Conservation (phyloP, 2,888 invertebrate species). For the Mimachlamys varia region DNA sequence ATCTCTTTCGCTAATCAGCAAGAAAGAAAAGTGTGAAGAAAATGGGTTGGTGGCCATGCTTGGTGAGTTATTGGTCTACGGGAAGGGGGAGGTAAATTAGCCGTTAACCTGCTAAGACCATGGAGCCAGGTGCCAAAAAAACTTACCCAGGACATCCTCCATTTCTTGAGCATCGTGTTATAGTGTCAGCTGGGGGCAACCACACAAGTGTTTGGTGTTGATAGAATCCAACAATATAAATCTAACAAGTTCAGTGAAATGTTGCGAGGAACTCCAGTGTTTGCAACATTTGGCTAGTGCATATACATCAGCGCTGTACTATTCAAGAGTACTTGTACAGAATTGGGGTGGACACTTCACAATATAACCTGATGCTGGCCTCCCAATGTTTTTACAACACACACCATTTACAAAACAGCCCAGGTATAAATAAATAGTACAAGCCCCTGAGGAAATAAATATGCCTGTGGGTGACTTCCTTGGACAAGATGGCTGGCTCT, state of each 20-base stretch:
- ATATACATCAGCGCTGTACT: not conserved
- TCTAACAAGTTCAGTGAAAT: not conserved
- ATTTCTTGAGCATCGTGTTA: constrained; percentile 52
- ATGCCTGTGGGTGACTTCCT: constrained; percentile 31
- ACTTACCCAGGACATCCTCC: constrained; percentile 54
- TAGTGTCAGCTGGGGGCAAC: constrained; percentile 20
- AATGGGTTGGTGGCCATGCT: not conserved
- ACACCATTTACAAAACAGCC: constrained; percentile 39
- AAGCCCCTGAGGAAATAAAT: constrained; percentile 32
- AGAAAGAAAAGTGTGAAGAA: constrained; percentile 4
- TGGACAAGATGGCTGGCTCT: constrained; percentile 45
- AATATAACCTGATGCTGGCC: constrained; percentile 38
- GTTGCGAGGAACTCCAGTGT: not conserved
- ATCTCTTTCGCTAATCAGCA: not conserved
- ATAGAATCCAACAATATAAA: constrained; percentile 22
- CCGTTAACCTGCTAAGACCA: constrained; percentile 20
- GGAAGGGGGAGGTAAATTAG: constrained; percentile 1
- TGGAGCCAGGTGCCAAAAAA: constrained; percentile 17
- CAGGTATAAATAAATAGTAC: constrained; percentile 37
- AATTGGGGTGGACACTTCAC: constrained; percentile 20
- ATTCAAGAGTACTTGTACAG: not conserved
- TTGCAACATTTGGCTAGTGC: not conserved
- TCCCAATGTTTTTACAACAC: constrained; percentile 38
- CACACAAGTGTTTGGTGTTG: constrained; percentile 31
- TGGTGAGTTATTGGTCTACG: not conserved